These are phyloP conservation scores for Pimpla rufipes DNA, from an alignment of 2,888 invertebrate species.

Conservation along the genomic window DNA sequence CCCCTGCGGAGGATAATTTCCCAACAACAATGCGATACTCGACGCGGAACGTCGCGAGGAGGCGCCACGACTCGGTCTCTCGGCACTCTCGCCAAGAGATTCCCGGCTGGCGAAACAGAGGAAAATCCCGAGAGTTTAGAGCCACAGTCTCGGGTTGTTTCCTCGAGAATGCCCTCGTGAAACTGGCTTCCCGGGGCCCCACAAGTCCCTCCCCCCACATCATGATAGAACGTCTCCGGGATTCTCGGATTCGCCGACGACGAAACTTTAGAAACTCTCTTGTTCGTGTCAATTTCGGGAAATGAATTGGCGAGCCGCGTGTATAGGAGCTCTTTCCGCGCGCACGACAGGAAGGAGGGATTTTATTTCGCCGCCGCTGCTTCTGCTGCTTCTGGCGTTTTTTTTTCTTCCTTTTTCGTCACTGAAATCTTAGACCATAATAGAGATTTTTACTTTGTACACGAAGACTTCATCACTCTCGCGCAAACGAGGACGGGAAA, in stretches of 20 bases:
- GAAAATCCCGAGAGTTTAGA: constrained; percentile 59
- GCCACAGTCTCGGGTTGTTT: constrained; percentile 67
- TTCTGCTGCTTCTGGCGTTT: neutral
- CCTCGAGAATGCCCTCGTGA: constrained; percentile 57
- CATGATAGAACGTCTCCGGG: constrained; percentile 55
- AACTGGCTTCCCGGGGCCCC: constrained; percentile 51
- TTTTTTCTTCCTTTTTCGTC: constrained; percentile 24
- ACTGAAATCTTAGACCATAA: constrained; percentile 43
- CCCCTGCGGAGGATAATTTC: constrained; percentile 61
- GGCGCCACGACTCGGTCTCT: constrained; percentile 56
- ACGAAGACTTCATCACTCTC: constrained; percentile 35
- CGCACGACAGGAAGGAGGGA: constrained; percentile 12
- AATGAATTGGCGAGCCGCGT: constrained; percentile 66
- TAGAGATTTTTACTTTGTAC: constrained; percentile 15
- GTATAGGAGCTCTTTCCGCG: constrained; percentile 4
- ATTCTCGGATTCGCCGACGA: constrained; percentile 45
- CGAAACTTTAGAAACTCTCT: constrained; percentile 62
- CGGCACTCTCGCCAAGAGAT: constrained; percentile 42
- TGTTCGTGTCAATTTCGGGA: constrained; percentile 69
- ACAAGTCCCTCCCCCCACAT: constrained; percentile 48
- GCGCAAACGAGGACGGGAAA: constrained; percentile 20
- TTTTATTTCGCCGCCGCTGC: constrained; percentile 46
- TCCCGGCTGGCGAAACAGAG: constrained; percentile 59
- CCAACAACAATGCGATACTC: constrained; percentile 67
- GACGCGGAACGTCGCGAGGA: constrained; percentile 67